Percentiles rank a stretch among this genome's conserved stretches.
Evolutionary conservation across 2,797 vertebrate genomes (phyloP).

Genomic region (Dermochelys coriacea): DNA sequence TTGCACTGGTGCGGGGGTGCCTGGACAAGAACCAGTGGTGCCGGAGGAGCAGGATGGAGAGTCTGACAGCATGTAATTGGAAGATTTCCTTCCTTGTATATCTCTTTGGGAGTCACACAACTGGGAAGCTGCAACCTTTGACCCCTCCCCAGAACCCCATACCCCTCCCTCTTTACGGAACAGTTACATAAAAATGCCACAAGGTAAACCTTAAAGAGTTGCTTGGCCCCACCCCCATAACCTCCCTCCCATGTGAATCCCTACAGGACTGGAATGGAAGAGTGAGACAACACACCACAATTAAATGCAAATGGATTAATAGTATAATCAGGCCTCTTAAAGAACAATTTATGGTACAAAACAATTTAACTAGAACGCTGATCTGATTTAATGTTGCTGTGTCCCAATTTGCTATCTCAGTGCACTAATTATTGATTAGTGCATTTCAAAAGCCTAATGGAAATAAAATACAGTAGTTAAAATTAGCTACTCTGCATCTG

Average conservation of each 20-base stretch:
- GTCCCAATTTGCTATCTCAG: not conserved
- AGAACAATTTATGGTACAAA: not conserved
- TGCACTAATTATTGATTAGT: not conserved
- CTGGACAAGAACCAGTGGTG: not conserved
- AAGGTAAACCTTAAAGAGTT: not conserved
- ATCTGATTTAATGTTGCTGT: not conserved
- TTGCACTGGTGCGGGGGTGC: not conserved
- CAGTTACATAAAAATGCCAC: not conserved
- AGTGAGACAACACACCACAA: not conserved
- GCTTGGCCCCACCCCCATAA: not conserved
- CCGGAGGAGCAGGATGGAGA: not conserved
- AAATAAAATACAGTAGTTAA: not conserved
- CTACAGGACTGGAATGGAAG: not conserved
- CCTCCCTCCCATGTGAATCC: not conserved
- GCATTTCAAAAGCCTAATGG: not conserved
- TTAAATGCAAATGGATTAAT: not conserved
- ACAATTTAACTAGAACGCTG: not conserved
- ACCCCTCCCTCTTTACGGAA: not conserved
- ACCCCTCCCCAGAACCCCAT: not conserved
- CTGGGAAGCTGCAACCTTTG: not conserved
- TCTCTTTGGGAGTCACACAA: not conserved
- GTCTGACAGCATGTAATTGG: not conserved
- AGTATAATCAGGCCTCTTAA: not conserved
- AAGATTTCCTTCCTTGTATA: not conserved
- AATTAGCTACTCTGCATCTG: not conserved